Evolutionary conservation across 2,888 invertebrate species (phyloP).

Genomic region (Nomada ruficornis): DNA sequence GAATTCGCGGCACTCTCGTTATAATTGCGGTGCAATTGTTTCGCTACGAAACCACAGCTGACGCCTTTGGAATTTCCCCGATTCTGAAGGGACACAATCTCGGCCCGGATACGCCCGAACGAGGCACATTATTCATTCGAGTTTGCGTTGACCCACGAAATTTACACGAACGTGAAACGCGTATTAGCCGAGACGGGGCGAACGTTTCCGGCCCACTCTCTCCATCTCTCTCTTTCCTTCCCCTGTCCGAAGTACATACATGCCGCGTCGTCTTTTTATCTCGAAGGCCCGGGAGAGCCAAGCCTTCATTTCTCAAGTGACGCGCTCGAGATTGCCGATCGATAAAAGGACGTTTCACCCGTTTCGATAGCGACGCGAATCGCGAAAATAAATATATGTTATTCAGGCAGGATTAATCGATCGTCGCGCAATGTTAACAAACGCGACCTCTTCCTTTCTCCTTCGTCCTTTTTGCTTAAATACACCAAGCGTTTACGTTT

Average conservation of each 20-base stretch:
- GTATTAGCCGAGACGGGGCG: conserved; percentile 63
- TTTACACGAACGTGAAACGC: conserved; percentile 60
- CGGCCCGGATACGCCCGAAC: conserved; percentile 29
- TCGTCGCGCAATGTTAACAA: conserved; percentile 42
- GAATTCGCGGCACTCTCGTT: not conserved
- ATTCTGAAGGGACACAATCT: conserved; percentile 11
- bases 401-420: conserved; percentile 59
- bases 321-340: conserved; percentile 70
- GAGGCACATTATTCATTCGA: conserved; percentile 49
- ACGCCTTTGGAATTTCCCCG: conserved; percentile 16
- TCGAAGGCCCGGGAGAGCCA: conserved; percentile 70
- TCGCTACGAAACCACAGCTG: too few species aligned
- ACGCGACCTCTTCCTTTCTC: conserved; percentile 26
- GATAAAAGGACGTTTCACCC: conserved; percentile 67
- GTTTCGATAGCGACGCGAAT: conserved; percentile 44
- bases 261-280: conserved; percentile 67
- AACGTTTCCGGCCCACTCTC: conserved; percentile 74
- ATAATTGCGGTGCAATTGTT: too few species aligned
- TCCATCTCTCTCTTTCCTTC: not conserved
- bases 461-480: not conserved
- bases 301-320: conserved; percentile 82
- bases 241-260: not conserved
- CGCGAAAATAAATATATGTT: conserved; percentile 66
- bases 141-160: conserved; percentile 63
- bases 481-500: not conserved